Evolutionary conservation across 2,113 vertebrate genomes (phyloP).

Genomic region (Oncorhynchus keta): DNA sequence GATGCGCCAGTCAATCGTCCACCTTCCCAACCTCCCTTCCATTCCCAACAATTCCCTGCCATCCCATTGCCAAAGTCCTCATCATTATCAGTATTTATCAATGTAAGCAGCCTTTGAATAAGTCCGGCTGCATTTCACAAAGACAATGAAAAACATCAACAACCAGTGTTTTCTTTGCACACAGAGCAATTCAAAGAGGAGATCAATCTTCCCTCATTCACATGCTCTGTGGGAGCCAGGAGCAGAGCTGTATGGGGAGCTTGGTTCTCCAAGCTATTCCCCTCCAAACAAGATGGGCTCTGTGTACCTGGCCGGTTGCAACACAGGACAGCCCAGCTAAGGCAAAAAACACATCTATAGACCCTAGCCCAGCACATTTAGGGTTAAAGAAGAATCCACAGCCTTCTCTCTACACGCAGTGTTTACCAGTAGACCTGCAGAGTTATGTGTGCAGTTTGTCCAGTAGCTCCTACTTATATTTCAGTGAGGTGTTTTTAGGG

Average conservation of each 20-base stretch:
- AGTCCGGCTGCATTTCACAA: conserved; percentile 24
- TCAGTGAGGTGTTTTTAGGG: not conserved
- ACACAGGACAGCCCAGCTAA: too few relatives aligned
- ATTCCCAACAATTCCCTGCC: conserved; percentile 35
- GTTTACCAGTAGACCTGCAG: too few relatives aligned
- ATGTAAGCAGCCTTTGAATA: conserved; percentile 33
- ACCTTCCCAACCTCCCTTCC: conserved; percentile 1
- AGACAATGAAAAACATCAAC: conserved; percentile 41
- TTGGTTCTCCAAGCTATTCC: too few relatives aligned
- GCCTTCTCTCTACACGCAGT: too few relatives aligned
- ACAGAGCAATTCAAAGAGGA: conserved; percentile 31
- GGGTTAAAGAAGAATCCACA: too few relatives aligned
- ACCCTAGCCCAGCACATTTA: too few relatives aligned
- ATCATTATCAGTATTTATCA: conserved; percentile 61
- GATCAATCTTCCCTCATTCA: conserved; percentile 28
- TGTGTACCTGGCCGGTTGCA: too few relatives aligned
- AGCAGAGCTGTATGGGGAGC: too few relatives aligned
- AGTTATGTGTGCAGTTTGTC: too few relatives aligned
- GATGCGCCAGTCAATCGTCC: conserved; percentile 36
- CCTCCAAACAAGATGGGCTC: too few relatives aligned
- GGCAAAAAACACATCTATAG: too few relatives aligned
- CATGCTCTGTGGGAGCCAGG: not conserved
- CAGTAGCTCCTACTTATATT: too few relatives aligned
- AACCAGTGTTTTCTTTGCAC: conserved; percentile 38
- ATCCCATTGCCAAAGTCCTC: conserved; percentile 21